These are phyloP conservation scores for Carettochelys insculpta DNA, from an alignment of 2,113 vertebrate genomes.

Conservation along the genomic window DNA sequence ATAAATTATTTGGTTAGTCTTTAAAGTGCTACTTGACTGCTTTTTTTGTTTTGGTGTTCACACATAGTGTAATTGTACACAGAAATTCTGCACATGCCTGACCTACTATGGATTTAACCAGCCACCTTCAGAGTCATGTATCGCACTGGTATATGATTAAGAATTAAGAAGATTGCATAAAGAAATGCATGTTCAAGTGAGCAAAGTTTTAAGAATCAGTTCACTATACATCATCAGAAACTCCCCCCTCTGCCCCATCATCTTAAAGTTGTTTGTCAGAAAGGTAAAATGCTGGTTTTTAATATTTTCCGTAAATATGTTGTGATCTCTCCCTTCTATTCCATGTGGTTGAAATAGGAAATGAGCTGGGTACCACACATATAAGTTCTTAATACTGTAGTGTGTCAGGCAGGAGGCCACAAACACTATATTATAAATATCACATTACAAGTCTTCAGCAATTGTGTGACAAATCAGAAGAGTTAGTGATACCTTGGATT, in stretches of 20 bases:
- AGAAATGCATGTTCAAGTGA: not conserved
- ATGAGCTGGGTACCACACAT: not conserved
- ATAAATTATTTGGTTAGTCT: no score
- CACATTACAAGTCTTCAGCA: not conserved
- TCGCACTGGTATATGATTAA: not conserved
- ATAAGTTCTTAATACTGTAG: not conserved
- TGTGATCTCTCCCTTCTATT: accelerated
- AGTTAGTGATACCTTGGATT: not conserved
- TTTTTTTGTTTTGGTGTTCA: no score
- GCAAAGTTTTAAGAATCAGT: not conserved
- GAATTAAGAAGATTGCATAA: not conserved
- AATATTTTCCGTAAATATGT: not conserved
- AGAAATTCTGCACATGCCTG: not conserved
- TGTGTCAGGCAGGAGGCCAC: not conserved
- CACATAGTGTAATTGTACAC: not conserved
- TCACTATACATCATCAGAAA: not conserved
- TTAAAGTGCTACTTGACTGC: no score
- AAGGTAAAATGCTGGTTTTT: not conserved
- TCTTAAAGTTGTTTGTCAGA: not conserved
- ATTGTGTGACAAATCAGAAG: not conserved
- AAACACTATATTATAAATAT: not conserved
- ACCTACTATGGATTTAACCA: not conserved
- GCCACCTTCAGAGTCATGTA: not conserved
- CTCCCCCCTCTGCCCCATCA: not conserved
- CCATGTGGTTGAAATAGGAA: not conserved